These are phyloP conservation scores for Synanceia verrucosa DNA, from an alignment of 2,797 vertebrate species.

Conservation along the genomic window DNA sequence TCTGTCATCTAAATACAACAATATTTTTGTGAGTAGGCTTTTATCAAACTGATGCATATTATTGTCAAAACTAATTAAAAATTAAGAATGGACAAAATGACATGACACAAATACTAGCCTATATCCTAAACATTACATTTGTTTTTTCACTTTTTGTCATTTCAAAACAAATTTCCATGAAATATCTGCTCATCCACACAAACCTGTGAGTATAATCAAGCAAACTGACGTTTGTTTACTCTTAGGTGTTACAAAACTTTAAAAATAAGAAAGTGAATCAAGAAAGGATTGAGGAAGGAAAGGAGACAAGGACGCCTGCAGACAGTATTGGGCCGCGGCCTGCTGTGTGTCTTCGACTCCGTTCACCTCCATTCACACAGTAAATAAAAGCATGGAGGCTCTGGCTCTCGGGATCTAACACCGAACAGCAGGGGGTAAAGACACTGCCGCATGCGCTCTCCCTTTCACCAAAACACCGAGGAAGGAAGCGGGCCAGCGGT, in stretches of 20 bases:
- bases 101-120: not conserved
- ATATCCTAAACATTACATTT: not conserved
- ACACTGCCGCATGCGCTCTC: conserved; percentile 72
- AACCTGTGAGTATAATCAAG: not conserved
- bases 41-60: not conserved
- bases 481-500: conserved; percentile 39
- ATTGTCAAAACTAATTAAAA: not conserved
- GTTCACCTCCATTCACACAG: conserved; percentile 77
- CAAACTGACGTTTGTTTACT: not conserved
- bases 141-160: not conserved
- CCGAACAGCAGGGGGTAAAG: conserved; percentile 72
- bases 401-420: conserved; percentile 69
- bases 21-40: not conserved
- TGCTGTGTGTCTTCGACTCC: conserved; percentile 64
- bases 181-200: not conserved
- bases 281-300: conserved; percentile 28
- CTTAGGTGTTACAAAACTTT: not conserved
- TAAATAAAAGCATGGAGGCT: conserved; percentile 78
- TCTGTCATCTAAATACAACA: too few species aligned
- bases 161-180: not conserved
- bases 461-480: conserved; percentile 42
- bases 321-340: conserved; percentile 66
- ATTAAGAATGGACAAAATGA: too few species aligned
- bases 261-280: not conserved
- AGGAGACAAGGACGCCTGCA: conserved; percentile 60